Evolutionary conservation across 1,140 invertebrate species (phyloP).

Genomic region (Danaus plexippus): DNA sequence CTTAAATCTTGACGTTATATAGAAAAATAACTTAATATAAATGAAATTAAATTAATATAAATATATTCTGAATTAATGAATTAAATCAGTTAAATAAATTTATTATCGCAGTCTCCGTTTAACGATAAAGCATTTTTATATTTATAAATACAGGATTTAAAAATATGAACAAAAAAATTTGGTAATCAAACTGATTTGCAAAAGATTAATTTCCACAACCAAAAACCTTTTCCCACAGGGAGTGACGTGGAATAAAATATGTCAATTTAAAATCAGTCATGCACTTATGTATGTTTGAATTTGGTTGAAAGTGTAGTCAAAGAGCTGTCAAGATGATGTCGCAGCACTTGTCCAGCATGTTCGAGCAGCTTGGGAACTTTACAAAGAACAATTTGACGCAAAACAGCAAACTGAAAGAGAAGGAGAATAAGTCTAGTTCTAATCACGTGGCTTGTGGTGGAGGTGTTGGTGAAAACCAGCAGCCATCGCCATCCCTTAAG

Average conservation of each 20-base stretch:
- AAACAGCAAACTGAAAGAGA: constrained; percentile 59
- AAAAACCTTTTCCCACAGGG: neutral
- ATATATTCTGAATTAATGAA: too few relatives aligned
- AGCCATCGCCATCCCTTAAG: constrained; percentile 43
- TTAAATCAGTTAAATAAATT: too few relatives aligned
- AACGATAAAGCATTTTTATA: too few relatives aligned
- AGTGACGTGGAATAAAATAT: too few relatives aligned
- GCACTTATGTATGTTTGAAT: constrained; percentile 31
- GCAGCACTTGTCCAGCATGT: constrained; percentile 67
- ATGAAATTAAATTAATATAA: neutral
- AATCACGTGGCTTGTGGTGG: constrained; percentile 46
- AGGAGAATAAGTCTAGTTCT: constrained; percentile 43
- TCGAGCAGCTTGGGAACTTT: constrained; percentile 70
- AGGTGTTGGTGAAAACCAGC: constrained; percentile 31
- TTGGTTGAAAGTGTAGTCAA: constrained; percentile 24
- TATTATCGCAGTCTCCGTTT: too few relatives aligned
- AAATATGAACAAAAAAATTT: too few relatives aligned
- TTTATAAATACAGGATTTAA: too few relatives aligned
- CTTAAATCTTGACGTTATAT: too few relatives aligned
- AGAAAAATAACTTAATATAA: neutral
- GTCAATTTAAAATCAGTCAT: constrained; percentile 20
- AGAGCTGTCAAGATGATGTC: constrained; percentile 61
- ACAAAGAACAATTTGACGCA: constrained; percentile 68
- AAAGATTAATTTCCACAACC: constrained; percentile 28
- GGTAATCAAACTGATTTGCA: too few relatives aligned